Evolutionary conservation across 2,888 invertebrate species (phyloP).

Genomic region (Lasioglossum figueresi): DNA sequence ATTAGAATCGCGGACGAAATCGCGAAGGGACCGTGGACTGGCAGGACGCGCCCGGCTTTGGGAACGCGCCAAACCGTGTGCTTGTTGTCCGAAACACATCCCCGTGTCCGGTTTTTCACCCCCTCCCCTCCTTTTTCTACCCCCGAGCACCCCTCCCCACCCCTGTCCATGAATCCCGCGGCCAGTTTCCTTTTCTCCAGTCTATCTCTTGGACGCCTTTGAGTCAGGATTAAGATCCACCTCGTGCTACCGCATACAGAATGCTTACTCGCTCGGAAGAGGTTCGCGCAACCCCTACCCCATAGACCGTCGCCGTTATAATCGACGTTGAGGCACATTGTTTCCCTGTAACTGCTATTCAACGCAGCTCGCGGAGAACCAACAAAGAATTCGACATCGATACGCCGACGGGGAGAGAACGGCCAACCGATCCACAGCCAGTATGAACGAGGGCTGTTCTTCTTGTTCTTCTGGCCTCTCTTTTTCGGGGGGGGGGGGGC

Average conservation of each 20-base stretch:
- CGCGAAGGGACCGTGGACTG: constrained; percentile 59
- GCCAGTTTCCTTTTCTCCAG: constrained; percentile 11
- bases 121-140: background rate
- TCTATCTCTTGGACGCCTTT: constrained; percentile 45
- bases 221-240: constrained; percentile 62
- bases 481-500: background rate
- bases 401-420: constrained; percentile 1
- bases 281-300: constrained; percentile 38
- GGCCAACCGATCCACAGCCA: constrained; percentile 22
- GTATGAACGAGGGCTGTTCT: background rate
- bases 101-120: constrained; percentile 65
- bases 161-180: background rate
- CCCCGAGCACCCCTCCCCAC: background rate
- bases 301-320: constrained; percentile 7
- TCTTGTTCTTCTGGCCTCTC: background rate
- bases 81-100: constrained; percentile 70
- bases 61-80: constrained; percentile 75
- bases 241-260: constrained; percentile 66
- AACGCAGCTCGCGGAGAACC: constrained; percentile 20
- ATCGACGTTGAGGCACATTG: constrained; percentile 44
- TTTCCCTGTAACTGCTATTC: constrained; percentile 52
- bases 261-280: constrained; percentile 66
- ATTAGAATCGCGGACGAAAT: constrained; percentile 74
- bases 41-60: constrained; percentile 56
- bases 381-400: constrained; percentile 36